These are phyloP conservation scores for Magallana ariakensis DNA, from an alignment of 1,140 invertebrate species.

Conservation along the genomic window DNA sequence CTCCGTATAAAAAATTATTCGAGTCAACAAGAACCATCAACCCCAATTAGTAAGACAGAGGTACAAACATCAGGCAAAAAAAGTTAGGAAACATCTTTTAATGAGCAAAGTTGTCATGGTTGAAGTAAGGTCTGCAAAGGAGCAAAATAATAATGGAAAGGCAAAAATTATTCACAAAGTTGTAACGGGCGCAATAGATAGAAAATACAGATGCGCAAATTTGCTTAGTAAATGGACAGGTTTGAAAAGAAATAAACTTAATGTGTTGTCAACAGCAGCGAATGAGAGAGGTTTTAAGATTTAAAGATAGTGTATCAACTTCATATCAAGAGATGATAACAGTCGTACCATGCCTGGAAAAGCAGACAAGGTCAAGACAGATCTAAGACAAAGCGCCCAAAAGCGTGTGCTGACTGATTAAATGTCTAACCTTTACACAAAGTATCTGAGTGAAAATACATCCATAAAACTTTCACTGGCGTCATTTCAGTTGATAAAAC, in stretches of 20 bases:
- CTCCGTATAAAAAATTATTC: neutral
- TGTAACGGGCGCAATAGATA: neutral
- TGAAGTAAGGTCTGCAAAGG: neutral
- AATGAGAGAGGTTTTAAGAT: neutral
- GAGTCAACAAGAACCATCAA: neutral
- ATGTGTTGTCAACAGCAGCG: neutral
- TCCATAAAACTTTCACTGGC: too few species aligned
- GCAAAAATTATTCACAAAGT: neutral
- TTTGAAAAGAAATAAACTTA: neutral
- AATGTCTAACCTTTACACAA: too few species aligned
- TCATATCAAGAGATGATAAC: neutral
- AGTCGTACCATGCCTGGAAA: neutral
- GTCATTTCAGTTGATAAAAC: too few species aligned
- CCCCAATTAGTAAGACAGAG: neutral
- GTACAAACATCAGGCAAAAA: neutral
- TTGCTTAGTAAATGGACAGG: too few species aligned
- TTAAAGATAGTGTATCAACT: neutral
- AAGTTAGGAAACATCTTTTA: neutral
- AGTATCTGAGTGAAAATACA: too few species aligned
- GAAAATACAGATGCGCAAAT: neutral
- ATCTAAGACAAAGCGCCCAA: neutral
- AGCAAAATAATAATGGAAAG: neutral
- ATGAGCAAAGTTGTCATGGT: neutral
- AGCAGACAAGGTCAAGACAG: too few species aligned
- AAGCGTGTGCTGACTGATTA: too few species aligned